phyloP scores from a whole-genome alignment of 2,888 invertebrate genomes.

The Acanthoscelides obtectus region DNA sequence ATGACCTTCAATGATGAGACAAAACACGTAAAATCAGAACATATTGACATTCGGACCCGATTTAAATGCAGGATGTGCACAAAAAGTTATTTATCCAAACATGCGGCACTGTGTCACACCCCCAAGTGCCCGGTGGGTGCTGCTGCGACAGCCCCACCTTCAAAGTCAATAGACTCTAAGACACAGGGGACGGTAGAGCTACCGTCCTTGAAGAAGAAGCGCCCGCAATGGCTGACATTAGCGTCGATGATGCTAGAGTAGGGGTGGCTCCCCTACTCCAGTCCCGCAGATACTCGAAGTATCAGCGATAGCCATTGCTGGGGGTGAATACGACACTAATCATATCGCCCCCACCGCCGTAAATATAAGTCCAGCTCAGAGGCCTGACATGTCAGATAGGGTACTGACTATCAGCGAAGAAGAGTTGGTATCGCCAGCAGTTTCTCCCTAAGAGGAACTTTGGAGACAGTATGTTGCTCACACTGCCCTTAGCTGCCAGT shows the following conservation, averaged over 20 bases:
- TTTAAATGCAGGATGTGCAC: background rate
- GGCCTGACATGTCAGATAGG: background rate
- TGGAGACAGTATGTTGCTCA: background rate
- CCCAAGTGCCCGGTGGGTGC: background rate
- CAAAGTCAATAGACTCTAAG: background rate
- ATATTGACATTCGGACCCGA: background rate
- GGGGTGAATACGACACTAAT: background rate
- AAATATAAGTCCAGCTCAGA: background rate
- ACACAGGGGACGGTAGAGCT: background rate
- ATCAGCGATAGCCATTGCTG: background rate
- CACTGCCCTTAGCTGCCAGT: background rate
- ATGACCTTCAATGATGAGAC: too few species aligned
- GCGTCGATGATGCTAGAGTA: background rate
- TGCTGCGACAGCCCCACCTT: background rate
- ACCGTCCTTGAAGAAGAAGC: constrained; percentile 2
- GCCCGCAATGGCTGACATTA: background rate
- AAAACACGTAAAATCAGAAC: background rate
- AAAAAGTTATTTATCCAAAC: background rate
- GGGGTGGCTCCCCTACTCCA: background rate
- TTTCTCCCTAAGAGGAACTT: background rate
- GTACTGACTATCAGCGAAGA: background rate
- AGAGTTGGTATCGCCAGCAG: background rate
- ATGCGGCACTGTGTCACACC: constrained; percentile 1
- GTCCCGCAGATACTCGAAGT: background rate
- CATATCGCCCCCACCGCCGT: background rate